These are phyloP conservation scores for Ormia ochracea DNA, from an alignment of 2,888 invertebrate genomes.

Conservation along the genomic window DNA sequence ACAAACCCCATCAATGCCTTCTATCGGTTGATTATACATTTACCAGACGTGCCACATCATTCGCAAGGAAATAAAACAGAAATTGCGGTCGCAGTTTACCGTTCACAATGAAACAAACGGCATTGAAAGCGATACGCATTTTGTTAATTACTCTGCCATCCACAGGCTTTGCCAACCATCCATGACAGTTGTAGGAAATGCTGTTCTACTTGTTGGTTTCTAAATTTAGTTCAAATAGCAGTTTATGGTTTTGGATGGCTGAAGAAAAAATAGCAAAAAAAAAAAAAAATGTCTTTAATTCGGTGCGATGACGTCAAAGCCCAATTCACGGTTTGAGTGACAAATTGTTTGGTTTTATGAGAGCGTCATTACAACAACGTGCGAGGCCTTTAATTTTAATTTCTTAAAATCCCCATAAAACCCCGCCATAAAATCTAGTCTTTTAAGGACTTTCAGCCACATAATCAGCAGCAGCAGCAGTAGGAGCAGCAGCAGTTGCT, in stretches of 20 bases:
- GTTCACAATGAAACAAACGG: neutral
- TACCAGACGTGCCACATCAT: neutral
- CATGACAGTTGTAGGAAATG: neutral
- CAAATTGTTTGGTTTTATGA: conserved; percentile 48
- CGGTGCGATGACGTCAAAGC: conserved; percentile 25
- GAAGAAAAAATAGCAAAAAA: neutral
- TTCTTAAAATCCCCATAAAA: neutral
- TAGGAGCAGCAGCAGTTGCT: too few relatives aligned
- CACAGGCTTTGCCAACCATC: conserved; percentile 4
- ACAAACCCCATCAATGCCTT: neutral
- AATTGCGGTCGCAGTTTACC: conserved; percentile 5
- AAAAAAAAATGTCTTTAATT: neutral
- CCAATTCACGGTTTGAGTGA: conserved; percentile 28
- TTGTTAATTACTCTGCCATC: conserved; percentile 53
- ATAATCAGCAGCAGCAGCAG: neutral
- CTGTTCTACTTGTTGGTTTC: conserved; percentile 8
- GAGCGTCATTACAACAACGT: conserved; percentile 16
- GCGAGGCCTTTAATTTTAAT: neutral
- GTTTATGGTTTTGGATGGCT: neutral
- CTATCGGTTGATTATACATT: neutral
- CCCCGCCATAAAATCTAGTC: conserved; percentile 9
- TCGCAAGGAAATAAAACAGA: neutral
- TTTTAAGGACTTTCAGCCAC: neutral
- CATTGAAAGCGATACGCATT: conserved; percentile 15
- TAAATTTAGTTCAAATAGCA: conserved; percentile 25